These are phyloP conservation scores for Euthynnus affinis DNA, from an alignment of 2,797 vertebrate genomes.

Conservation along the genomic window DNA sequence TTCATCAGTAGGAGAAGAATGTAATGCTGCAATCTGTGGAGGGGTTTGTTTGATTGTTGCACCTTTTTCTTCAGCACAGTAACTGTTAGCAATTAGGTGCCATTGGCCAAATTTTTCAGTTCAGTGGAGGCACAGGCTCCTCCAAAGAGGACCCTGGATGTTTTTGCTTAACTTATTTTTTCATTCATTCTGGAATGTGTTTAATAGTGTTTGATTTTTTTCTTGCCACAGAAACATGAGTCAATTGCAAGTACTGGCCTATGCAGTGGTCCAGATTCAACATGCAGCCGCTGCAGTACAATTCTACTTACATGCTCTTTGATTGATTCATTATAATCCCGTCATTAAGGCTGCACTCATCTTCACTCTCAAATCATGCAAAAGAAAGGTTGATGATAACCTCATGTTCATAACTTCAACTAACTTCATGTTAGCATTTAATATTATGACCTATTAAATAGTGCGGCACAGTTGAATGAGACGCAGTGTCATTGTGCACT, in stretches of 20 bases:
- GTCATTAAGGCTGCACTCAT: conserved; percentile 9
- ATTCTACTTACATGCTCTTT: neutral
- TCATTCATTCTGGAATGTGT: neutral
- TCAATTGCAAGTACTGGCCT: neutral
- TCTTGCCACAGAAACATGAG: neutral
- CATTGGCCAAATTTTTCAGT: neutral
- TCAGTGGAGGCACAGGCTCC: too few relatives aligned
- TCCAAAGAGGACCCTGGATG: neutral
- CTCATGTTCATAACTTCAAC: neutral
- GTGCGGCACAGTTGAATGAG: neutral
- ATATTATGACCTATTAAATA: neutral
- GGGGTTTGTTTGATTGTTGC: neutral
- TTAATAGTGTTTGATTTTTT: neutral
- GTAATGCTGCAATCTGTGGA: neutral
- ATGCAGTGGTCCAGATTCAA: conserved; percentile 1
- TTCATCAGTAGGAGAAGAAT: neutral
- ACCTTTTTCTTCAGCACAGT: neutral
- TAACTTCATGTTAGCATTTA: conserved; percentile 23
- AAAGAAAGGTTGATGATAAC: conserved; percentile 15
- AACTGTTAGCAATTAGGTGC: too few relatives aligned
- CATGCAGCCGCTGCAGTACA: neutral
- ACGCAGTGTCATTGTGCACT: neutral
- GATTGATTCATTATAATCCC: conserved; percentile 21
- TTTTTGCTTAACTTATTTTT: neutral
- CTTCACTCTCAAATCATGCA: neutral